phyloP scores from a whole-genome alignment of 2,113 vertebrate genomes.

The Desmodus rotundus region DNA sequence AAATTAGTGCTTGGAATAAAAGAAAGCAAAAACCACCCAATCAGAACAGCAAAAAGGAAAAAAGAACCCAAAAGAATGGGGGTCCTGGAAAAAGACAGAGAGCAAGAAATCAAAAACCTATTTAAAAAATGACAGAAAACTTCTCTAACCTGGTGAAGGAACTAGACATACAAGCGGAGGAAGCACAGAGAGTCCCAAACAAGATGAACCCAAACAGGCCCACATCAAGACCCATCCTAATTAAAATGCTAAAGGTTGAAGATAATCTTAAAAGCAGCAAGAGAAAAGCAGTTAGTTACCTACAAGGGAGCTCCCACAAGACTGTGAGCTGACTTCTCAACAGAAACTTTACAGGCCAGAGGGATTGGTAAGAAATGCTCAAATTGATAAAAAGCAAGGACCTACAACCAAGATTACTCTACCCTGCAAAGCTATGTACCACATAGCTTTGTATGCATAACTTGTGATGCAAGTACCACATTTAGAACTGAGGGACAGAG shows the following conservation, averaged over 20 bases:
- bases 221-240: background rate
- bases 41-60: background rate
- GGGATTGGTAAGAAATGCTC: background rate
- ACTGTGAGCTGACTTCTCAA: background rate
- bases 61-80: background rate
- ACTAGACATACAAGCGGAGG: background rate
- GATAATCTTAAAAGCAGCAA: background rate
- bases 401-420: background rate
- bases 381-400: background rate
- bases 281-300: background rate
- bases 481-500: background rate
- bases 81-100: background rate
- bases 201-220: background rate
- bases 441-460: too few species aligned
- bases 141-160: background rate
- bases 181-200: background rate
- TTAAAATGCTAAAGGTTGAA: background rate
- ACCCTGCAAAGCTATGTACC: background rate
- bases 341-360: background rate
- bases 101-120: background rate
- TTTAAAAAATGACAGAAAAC: background rate
- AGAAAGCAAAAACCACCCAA: background rate
- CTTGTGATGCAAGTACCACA: background rate
- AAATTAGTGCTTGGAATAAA: background rate
- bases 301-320: background rate